Evolutionary conservation across 2,113 vertebrate genomes (phyloP).

Genomic region (Solea solea): DNA sequence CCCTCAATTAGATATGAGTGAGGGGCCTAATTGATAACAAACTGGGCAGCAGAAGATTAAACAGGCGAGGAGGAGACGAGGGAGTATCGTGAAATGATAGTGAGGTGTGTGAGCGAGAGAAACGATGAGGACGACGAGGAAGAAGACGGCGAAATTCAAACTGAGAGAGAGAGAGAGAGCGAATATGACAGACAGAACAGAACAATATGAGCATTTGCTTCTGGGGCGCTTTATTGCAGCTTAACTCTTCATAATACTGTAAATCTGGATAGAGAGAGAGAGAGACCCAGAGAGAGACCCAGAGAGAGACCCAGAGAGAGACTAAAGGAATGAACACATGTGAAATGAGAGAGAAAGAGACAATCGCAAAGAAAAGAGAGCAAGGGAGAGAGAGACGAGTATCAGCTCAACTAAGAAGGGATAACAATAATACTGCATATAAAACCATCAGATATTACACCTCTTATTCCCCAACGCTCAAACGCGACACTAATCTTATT

Average conservation of each 20-base stretch:
- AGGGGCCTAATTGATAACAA: constrained; percentile 72
- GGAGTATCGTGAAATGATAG: constrained; percentile 13
- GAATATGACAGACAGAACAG: constrained; percentile 56
- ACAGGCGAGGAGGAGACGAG: constrained; percentile 25
- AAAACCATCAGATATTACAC: constrained; percentile 85
- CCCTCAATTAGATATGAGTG: constrained; percentile 67
- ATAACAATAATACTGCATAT: constrained; percentile 84
- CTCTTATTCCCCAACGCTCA: constrained; percentile 80
- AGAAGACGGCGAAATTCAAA: background rate
- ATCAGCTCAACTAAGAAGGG: constrained; percentile 80
- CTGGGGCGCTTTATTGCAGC: constrained; percentile 71
- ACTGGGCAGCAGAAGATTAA: constrained; percentile 56
- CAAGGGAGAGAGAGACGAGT: constrained; percentile 52
- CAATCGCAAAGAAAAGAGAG: constrained; percentile 18
- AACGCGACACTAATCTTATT: constrained; percentile 85
- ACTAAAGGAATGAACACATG: constrained; percentile 59
- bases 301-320: constrained; percentile 34
- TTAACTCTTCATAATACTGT: constrained; percentile 75
- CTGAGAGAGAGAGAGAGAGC: constrained; percentile 20
- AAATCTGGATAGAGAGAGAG: constrained; percentile 66
- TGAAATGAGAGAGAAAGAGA: constrained; percentile 44
- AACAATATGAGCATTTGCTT: constrained; percentile 77
- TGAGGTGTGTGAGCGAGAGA: constrained; percentile 20
- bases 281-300: constrained; percentile 48
- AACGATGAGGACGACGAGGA: background rate